These are phyloP conservation scores for Emmelina monodactyla DNA, from an alignment of 2,888 invertebrate species.

Conservation along the genomic window DNA sequence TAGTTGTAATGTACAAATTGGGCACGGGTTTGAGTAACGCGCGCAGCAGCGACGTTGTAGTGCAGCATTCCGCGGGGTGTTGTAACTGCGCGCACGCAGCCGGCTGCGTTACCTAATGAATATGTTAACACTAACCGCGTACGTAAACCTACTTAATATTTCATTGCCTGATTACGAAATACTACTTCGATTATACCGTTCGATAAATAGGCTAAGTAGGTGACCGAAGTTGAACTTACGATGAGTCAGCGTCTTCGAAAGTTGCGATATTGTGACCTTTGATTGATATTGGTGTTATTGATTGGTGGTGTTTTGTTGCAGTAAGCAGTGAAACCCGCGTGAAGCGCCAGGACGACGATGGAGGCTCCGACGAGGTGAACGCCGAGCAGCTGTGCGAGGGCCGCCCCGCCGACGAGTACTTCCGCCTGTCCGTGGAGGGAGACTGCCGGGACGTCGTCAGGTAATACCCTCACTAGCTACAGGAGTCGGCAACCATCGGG, in stretches of 20 bases:
- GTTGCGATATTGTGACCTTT: no score
- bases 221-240: no score
- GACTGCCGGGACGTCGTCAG: constrained; percentile 95
- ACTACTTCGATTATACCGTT: not conserved
- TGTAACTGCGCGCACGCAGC: constrained; percentile 31
- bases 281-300: not conserved
- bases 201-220: no score
- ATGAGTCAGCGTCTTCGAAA: no score
- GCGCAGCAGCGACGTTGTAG: constrained; percentile 19
- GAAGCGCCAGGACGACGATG: constrained; percentile 75
- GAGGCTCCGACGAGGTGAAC: constrained; percentile 66
- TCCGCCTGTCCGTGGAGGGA: constrained; percentile 81
- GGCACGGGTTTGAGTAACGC: constrained; percentile 20
- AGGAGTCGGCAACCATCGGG: no score
- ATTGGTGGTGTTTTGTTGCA: constrained; percentile 22
- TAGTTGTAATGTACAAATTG: constrained; percentile 4
- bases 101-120: constrained; percentile 49
- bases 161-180: not conserved
- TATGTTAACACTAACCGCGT: constrained; percentile 19
- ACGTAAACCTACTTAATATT: not conserved
- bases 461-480: no score
- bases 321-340: constrained; percentile 58
- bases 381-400: constrained; percentile 88
- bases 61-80: constrained; percentile 19
- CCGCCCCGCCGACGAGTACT: constrained; percentile 90